Conservation (phyloP, 2,888 invertebrate genomes). For the Lacanobia oleracea region DNA sequence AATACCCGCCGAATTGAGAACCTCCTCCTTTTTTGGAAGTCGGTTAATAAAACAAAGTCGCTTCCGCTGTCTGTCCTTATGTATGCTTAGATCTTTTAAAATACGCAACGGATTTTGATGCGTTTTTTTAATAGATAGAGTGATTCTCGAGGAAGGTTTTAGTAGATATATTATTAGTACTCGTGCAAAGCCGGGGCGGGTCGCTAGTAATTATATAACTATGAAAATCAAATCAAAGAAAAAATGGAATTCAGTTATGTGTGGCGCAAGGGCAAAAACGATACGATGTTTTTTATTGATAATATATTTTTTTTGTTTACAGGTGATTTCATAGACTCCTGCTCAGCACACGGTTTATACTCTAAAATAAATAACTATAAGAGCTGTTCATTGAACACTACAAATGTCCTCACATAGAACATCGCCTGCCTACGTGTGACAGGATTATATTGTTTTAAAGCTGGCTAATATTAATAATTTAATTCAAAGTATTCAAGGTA, state of each 20-base stretch:
- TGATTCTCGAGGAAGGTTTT: too few relatives aligned
- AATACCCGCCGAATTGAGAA: too few relatives aligned
- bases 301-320: not conserved
- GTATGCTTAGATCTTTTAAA: too few relatives aligned
- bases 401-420: not conserved
- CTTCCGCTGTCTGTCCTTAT: too few relatives aligned
- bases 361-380: not conserved
- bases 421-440: not conserved
- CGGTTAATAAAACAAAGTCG: too few relatives aligned
- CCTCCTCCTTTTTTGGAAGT: too few relatives aligned
- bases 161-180: too few relatives aligned
- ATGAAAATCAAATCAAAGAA: too few relatives aligned
- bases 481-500: constrained; percentile 15
- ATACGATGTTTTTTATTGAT: not conserved
- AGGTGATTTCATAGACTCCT: not conserved
- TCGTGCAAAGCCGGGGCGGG: too few relatives aligned
- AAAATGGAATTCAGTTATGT: constrained; percentile 1
- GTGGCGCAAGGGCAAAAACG: not conserved
- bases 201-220: too few relatives aligned
- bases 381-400: not conserved
- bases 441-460: not conserved
- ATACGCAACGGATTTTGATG: too few relatives aligned
- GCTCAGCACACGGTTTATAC: not conserved
- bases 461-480: not conserved
- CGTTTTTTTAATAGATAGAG: too few relatives aligned